Conservation (phyloP, 2,797 vertebrate species). For the Danio albolineatus region DNA sequence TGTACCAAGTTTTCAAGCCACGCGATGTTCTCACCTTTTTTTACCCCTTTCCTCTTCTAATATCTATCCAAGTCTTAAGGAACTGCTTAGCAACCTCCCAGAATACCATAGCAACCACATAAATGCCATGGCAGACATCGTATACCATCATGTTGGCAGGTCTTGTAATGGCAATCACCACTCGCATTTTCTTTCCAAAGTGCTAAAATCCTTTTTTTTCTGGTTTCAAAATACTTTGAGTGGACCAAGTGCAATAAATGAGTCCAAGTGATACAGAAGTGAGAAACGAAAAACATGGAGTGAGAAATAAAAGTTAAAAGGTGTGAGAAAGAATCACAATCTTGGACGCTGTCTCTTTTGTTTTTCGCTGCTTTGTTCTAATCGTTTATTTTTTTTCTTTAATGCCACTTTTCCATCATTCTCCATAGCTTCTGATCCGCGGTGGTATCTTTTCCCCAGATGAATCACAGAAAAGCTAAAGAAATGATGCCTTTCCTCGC, state of each 20-base stretch:
- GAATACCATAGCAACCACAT: background rate
- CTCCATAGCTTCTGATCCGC: constrained; percentile 78
- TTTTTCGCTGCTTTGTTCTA: constrained; percentile 30
- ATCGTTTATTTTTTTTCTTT: constrained; percentile 25
- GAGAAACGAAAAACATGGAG: constrained; percentile 26
- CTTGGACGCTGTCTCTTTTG: constrained; percentile 30
- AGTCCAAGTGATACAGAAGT: constrained; percentile 10
- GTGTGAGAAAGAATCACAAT: constrained; percentile 18
- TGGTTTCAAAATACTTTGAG: background rate
- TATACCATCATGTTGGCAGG: background rate
- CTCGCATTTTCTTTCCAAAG: constrained; percentile 3
- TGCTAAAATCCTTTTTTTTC: background rate
- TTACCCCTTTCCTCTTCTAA: no score
- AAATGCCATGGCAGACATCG: background rate
- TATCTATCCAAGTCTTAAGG: no score
- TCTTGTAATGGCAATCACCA: constrained; percentile 5
- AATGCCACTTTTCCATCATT: constrained; percentile 58
- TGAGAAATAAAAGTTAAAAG: constrained; percentile 38
- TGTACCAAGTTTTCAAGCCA: no score
- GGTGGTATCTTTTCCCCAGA: constrained; percentile 75
- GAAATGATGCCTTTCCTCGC: constrained; percentile 73
- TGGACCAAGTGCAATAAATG: background rate
- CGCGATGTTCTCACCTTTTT: no score
- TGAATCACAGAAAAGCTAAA: constrained; percentile 81
- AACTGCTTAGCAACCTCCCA: background rate